Conservation (phyloP, 2,113 vertebrate species). For the Psittacula cyanocephala region DNA sequence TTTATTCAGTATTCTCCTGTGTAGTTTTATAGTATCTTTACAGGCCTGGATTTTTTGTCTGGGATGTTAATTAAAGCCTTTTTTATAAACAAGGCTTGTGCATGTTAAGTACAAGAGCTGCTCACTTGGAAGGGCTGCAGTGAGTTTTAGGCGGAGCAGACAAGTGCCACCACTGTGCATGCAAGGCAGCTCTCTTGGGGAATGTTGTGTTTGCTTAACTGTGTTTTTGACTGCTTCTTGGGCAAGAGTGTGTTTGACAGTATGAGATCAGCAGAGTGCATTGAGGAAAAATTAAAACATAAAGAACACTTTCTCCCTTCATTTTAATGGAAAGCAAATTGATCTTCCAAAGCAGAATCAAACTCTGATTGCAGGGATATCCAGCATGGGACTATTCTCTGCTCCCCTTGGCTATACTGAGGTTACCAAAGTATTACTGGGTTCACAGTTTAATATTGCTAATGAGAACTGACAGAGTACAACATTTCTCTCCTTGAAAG, state of each 20-base stretch:
- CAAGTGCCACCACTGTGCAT: neutral
- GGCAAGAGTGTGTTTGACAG: neutral
- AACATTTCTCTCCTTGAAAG: neutral
- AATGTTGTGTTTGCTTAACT: neutral
- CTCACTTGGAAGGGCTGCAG: neutral
- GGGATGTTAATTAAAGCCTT: neutral
- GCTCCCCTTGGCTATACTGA: neutral
- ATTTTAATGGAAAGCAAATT: neutral
- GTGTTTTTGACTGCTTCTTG: neutral
- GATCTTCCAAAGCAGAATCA: neutral
- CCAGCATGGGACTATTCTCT: neutral
- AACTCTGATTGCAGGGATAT: neutral
- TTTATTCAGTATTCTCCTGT: neutral
- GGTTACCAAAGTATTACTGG: neutral
- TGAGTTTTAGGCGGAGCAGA: neutral
- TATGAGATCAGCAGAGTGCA: neutral
- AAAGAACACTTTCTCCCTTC: fast-evolving
- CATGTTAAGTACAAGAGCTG: neutral
- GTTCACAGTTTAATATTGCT: neutral
- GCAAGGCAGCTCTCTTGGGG: neutral
- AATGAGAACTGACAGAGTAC: neutral
- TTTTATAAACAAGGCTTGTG: neutral
- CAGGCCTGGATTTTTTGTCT: neutral
- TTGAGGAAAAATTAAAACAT: neutral
- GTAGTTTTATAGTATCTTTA: neutral